Percentiles rank a stretch among this genome's conserved stretches.
These are phyloP conservation scores for Sialia sialis DNA, from an alignment of 2,113 vertebrate genomes.

Conservation along the genomic window DNA sequence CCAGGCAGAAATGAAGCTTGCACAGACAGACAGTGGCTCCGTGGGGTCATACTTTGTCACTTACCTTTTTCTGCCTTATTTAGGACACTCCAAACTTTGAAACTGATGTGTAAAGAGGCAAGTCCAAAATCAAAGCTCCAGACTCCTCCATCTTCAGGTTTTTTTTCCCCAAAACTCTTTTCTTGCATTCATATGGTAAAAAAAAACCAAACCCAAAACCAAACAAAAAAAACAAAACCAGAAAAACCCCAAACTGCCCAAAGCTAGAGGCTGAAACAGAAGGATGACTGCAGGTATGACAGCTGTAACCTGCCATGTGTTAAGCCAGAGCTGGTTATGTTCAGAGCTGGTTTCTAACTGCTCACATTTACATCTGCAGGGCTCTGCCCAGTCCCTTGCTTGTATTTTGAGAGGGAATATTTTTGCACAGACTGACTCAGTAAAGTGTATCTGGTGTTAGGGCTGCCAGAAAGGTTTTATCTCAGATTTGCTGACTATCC, in stretches of 20 bases:
- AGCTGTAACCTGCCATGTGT: not conserved
- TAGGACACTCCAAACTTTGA: not conserved
- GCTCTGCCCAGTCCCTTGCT: not conserved
- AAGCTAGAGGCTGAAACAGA: not conserved
- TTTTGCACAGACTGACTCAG: not conserved
- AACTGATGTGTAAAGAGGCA: not conserved
- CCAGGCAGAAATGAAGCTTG: not conserved
- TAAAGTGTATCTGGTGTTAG: not conserved
- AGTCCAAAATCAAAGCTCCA: not conserved
- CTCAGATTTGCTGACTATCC: not conserved
- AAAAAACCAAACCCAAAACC: too few species aligned
- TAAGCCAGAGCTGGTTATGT: not conserved
- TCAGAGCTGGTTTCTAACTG: not conserved
- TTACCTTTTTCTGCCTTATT: not conserved
- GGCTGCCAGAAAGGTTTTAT: not conserved
- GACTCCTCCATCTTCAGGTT: not conserved
- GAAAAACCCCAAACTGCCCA: accelerated
- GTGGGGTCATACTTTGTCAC: not conserved
- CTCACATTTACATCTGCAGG: not conserved
- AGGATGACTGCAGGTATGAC: not conserved
- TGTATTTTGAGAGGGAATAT: not conserved
- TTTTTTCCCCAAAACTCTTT: accelerated
- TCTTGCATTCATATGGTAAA: accelerated
- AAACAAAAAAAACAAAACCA: not conserved
- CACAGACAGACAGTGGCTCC: accelerated